Evolutionary conservation across 1,140 invertebrate species (phyloP).

Genomic region (Nasonia vitripennis): DNA sequence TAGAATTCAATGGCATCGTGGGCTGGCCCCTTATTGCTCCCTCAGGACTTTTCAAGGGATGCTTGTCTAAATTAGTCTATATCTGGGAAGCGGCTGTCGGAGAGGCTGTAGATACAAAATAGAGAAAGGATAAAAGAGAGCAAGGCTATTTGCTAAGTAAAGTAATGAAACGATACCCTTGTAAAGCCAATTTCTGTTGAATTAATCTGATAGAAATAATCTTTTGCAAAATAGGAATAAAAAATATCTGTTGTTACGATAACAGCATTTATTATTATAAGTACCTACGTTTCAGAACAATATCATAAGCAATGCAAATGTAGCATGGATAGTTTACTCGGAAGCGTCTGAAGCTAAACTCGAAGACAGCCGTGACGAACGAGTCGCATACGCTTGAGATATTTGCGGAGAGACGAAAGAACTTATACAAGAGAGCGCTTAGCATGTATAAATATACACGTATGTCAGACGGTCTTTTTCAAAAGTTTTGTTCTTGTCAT

Average conservation of each 20-base stretch:
- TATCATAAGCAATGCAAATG: too few species aligned
- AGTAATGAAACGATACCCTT: constrained; percentile 3
- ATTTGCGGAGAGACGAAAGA: constrained; percentile 37
- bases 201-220: neutral
- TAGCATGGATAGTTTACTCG: neutral
- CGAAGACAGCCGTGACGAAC: constrained; percentile 12
- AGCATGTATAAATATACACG: constrained; percentile 59
- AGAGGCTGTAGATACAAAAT: neutral
- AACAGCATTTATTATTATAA: too few species aligned
- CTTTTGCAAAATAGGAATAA: too few species aligned
- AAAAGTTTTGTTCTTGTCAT: constrained; percentile 46
- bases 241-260: too few species aligned
- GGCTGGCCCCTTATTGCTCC: constrained; percentile 65
- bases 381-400: neutral
- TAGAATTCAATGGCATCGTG: constrained; percentile 66
- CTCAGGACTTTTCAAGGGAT: constrained; percentile 63
- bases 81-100: constrained; percentile 58
- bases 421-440: neutral
- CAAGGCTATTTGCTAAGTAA: neutral
- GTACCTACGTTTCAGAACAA: too few species aligned
- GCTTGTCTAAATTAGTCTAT: constrained; percentile 69
- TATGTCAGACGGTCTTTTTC: constrained; percentile 54
- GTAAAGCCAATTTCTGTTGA: neutral
- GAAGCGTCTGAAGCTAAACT: neutral
- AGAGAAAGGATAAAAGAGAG: constrained; percentile 47